phyloP scores from a whole-genome alignment of 1,140 invertebrate genomes.

The Anthonomus grandis region DNA sequence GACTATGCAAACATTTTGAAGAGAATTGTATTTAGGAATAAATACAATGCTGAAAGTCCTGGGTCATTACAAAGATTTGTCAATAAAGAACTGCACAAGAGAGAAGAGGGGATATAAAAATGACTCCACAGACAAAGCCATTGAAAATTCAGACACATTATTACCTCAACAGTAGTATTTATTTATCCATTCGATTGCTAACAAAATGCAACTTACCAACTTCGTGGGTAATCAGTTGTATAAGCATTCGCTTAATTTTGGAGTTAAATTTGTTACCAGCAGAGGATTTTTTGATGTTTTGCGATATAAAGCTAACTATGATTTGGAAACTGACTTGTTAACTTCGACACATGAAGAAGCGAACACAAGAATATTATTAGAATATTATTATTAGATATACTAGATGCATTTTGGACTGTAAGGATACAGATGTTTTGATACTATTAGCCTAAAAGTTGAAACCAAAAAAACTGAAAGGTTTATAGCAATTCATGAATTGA shows the following conservation, averaged over 20 bases:
- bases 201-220: too few species aligned
- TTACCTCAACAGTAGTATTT: too few species aligned
- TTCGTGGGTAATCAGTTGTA: too few species aligned
- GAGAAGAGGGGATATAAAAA: background rate
- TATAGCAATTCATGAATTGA: background rate
- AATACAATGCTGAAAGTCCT: background rate
- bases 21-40: background rate
- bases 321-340: background rate
- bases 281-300: background rate
- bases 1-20: too few species aligned
- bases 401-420: too few species aligned
- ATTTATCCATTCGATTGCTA: too few species aligned
- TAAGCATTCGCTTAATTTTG: background rate
- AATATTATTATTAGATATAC: too few species aligned
- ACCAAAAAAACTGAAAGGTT: background rate
- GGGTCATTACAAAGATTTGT: background rate
- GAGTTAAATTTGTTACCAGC: background rate
- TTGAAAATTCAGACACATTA: too few species aligned
- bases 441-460: background rate
- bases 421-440: background rate
- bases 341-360: too few species aligned
- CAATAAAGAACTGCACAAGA: background rate
- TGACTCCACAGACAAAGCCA: background rate
- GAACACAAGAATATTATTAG: too few species aligned
- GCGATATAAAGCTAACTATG: background rate